Evolutionary conservation across 2,113 vertebrate species (phyloP).

Genomic region (Datnioides undecimradiatus): DNA sequence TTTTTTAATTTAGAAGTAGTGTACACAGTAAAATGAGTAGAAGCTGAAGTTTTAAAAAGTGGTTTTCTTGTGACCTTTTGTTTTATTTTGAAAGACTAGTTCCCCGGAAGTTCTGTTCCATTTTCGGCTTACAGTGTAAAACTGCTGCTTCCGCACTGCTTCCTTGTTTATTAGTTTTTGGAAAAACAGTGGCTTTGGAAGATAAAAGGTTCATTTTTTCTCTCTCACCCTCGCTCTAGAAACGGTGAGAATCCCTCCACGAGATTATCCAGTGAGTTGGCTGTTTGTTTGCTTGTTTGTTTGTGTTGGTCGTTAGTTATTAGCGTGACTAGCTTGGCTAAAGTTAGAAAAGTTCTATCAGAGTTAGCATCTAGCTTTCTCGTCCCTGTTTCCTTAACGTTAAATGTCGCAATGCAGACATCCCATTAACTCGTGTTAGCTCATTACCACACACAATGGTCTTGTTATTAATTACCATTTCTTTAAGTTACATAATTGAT

Average conservation of each 20-base stretch:
- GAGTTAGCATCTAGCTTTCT: slow-evolving; percentile 31
- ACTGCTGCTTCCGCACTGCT: slow-evolving; percentile 68
- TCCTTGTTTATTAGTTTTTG: slow-evolving; percentile 74
- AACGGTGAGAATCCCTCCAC: background rate
- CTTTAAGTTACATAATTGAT: no score
- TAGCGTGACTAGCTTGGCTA: background rate
- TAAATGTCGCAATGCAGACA: slow-evolving; percentile 16
- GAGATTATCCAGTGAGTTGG: slow-evolving; percentile 34
- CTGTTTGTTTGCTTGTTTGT: background rate
- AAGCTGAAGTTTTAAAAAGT: no score
- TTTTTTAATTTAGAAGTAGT: background rate
- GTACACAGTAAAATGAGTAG: background rate
- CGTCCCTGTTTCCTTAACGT: background rate
- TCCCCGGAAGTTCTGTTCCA: slow-evolving; percentile 31
- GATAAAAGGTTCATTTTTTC: background rate
- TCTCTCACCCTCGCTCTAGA: background rate
- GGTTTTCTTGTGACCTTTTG: no score
- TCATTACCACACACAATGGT: background rate
- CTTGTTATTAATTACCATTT: background rate
- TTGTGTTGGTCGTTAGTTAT: background rate
- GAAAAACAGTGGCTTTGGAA: slow-evolving; percentile 13
- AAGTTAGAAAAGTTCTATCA: slow-evolving; percentile 39
- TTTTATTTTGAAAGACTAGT: slow-evolving; percentile 52
- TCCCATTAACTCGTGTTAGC: background rate
- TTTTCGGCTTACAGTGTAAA: background rate